These are phyloP conservation scores for Agrilus cyanescens DNA, from an alignment of 2,888 invertebrate genomes.

Conservation along the genomic window DNA sequence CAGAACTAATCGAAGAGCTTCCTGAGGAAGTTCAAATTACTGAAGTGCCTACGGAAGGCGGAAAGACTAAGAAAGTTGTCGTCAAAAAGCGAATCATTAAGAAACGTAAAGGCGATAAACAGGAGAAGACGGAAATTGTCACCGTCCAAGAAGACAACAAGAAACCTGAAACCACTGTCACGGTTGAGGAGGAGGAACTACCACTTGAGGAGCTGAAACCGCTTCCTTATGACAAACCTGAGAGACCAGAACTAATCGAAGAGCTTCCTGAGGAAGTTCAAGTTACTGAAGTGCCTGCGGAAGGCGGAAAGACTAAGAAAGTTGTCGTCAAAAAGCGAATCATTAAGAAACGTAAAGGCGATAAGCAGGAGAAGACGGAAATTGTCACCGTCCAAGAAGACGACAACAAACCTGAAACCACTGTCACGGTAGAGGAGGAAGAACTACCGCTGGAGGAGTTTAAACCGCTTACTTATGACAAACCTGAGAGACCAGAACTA, in stretches of 20 bases:
- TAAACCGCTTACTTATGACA: constrained; percentile 12
- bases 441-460: constrained; percentile 24
- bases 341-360: constrained; percentile 25
- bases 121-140: constrained; percentile 35
- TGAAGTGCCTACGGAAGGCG: constrained; percentile 25
- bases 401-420: constrained; percentile 19
- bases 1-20: constrained; percentile 16
- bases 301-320: constrained; percentile 12
- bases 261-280: constrained; percentile 19
- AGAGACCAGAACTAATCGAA: constrained; percentile 20
- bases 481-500: constrained; percentile 10
- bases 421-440: constrained; percentile 28
- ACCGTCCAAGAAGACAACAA: constrained; percentile 16
- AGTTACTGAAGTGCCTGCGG: constrained; percentile 12
- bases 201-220: constrained; percentile 17
- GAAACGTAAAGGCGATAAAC: constrained; percentile 20
- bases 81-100: constrained; percentile 25
- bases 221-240: constrained; percentile 15
- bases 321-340: constrained; percentile 18
- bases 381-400: constrained; percentile 16
- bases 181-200: constrained; percentile 20
- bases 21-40: constrained; percentile 28
- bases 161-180: constrained; percentile 23
- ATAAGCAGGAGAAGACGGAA: constrained; percentile 16
- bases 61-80: constrained; percentile 20